A percentile compares a stretch with the other conserved stretches of the same genome.
Conservation (phyloP, 2,888 invertebrate species). For the Volucella inflata region DNA sequence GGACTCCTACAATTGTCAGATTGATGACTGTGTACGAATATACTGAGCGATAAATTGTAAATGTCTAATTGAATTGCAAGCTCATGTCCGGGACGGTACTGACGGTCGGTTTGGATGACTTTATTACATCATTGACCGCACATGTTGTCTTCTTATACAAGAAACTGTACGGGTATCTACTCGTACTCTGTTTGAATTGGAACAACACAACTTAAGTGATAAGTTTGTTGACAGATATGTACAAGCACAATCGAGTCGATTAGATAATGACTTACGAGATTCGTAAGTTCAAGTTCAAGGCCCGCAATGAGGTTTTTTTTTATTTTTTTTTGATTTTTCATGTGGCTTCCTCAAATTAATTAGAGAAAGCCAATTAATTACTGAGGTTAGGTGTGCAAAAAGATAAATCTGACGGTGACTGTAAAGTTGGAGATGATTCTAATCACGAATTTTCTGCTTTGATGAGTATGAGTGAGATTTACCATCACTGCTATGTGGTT, state of each 20-base stretch:
- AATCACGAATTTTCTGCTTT: conserved; percentile 6
- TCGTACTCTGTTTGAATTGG: background rate
- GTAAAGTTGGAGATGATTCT: conserved; percentile 7
- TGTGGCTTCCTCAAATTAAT: conserved; percentile 7
- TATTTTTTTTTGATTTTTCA: background rate
- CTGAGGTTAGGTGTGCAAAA: no score
- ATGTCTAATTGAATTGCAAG: conserved; percentile 59
- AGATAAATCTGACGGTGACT: no score
- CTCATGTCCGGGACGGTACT: conserved; percentile 36
- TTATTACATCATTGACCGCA: conserved; percentile 44
- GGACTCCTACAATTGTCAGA: conserved; percentile 38
- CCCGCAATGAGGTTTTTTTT: background rate
- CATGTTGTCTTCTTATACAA: conserved; percentile 12
- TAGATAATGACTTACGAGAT: conserved; percentile 1
- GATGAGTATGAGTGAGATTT: conserved; percentile 6
- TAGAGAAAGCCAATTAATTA: background rate
- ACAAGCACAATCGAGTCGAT: background rate
- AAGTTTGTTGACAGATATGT: conserved; percentile 21
- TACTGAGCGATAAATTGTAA: conserved; percentile 26
- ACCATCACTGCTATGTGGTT: background rate
- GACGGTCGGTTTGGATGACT: conserved; percentile 19
- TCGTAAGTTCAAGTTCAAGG: conserved; percentile 36
- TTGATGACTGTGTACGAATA: conserved; percentile 30
- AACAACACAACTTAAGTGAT: background rate
- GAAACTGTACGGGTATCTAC: background rate